Evolutionary conservation across 2,113 vertebrate genomes (phyloP), one percentile per base, ranked within the genome.

Genomic region (Hypocryptadius cinnamomeus): DNA sequence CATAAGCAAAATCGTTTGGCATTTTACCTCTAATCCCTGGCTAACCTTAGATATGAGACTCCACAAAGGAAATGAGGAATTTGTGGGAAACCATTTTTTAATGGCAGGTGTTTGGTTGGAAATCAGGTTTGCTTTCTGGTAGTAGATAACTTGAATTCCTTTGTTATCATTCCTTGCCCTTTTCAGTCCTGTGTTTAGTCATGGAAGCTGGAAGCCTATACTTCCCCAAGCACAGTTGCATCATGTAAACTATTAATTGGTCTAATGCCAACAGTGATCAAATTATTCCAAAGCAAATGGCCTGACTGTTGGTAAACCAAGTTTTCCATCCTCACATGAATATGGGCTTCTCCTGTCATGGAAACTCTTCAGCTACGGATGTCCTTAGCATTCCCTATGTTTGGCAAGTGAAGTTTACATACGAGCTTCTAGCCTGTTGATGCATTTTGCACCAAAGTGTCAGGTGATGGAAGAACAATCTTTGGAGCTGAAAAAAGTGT

Each of bases 371-470:
- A 90, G 61, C 57, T 89, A 44, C 35, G 50, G 73, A 54, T 61
- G 45, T 65, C 78, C 78, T 89, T 44, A 79, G 63, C 65, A 53
- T 79, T 92, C 65, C 53, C 30, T 39, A 4, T 59, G 39, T 53
- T 85, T 77, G 92, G 80, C 89, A 91, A 66, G 81, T 91, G 77
- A 89, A 63, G 69, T 92, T 93, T 87, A 89, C 89, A 83, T 87
- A 91, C 87, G 68, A 92, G 24, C 66, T 91, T 85, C 78, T 65
- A 65, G 63, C 63, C 57, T 89, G 84, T 56, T 79, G 78, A 79
- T 87, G 70, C 18, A 9, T 87, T 94, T 85, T 94, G 50, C 61
- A 94, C 63, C 89, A 57, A 88, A 88, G 77, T 44, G 64, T 83
- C 76, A 89, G 70, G 71, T 9, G 7, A 50, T 22, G 86, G 69